phyloP scores from a whole-genome alignment of 2,113 vertebrate species.

The Tapirus terrestris region DNA sequence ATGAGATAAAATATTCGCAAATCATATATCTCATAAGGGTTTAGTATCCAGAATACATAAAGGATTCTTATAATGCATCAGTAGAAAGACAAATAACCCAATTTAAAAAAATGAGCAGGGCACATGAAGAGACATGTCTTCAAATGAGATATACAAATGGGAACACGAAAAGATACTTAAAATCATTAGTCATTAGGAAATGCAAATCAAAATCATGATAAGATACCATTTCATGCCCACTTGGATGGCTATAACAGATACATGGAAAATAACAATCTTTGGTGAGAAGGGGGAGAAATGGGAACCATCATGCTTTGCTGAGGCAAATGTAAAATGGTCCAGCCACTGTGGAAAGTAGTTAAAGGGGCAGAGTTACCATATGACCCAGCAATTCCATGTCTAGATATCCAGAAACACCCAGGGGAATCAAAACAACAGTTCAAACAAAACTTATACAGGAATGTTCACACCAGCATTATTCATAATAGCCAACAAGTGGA shows the following conservation, averaged over 20 bases:
- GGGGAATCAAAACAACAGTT: background rate
- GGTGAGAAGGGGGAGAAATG: background rate
- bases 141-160: background rate
- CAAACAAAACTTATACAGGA: background rate
- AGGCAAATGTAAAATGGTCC: background rate
- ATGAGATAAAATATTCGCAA: background rate
- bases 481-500: background rate
- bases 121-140: background rate
- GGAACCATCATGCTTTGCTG: background rate
- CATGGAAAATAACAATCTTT: background rate
- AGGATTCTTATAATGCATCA: background rate
- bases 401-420: background rate
- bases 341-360: background rate
- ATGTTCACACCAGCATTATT: background rate
- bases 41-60: background rate
- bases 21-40: background rate
- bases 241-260: background rate
- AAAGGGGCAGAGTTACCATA: background rate
- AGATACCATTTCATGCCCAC: background rate
- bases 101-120: background rate
- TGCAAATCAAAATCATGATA: background rate
- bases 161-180: background rate
- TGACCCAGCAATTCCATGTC: background rate
- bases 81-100: background rate
- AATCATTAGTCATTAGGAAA: background rate